Evolutionary conservation across 2,888 invertebrate species (phyloP), one percentile per base, ranked within the genome.

Genomic region (Nezara viridula): DNA sequence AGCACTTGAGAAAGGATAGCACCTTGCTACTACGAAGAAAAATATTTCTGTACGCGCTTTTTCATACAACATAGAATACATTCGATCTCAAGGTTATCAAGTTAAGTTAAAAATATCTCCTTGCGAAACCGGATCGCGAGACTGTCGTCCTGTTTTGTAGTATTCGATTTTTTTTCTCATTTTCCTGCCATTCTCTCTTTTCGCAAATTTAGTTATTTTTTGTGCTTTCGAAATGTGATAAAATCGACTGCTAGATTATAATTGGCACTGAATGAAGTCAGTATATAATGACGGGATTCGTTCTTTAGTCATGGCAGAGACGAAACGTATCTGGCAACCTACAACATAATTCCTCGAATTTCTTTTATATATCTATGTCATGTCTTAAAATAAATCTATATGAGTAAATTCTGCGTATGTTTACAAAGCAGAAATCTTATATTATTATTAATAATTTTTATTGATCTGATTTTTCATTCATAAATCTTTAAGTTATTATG

Each of bases 101-200:
- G 21, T 66, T 21, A 66, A 16, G 66, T 66, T 66, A 66, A 66
- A 66, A 66, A 66, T 66, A 66, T 66, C 66, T 32, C 66, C 19
- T 66, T n/a, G n/a, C 12, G n/a, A 66, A 66, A 66, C 66, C 66
- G 66, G 66, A 66, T 66, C 32, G 5, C 2, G 66, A 32, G 66
- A n/a, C 9, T 66, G 66, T 66, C 2, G 66, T 66, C 27, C 52
- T 21, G 52, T 24, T 55, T 9, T 27, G n/a, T 60, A n/a, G 7
- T 60, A 27, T 60, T 60, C 14, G 55, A 9, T n/a, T 2, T 60
- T 10, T 60, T 60, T 27, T 10, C 10, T n/a, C n/a, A n/a, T n/a
- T n/a, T n/a, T n/a, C n/a, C n/a, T n/a, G n/a, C n/a, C n/a, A n/a
- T n/a, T n/a, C n/a, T n/a, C n/a, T n/a, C n/a, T n/a, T n/a, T n/a